Evolutionary conservation across 2,113 vertebrate genomes (phyloP).

Genomic region (Lagopus muta): DNA sequence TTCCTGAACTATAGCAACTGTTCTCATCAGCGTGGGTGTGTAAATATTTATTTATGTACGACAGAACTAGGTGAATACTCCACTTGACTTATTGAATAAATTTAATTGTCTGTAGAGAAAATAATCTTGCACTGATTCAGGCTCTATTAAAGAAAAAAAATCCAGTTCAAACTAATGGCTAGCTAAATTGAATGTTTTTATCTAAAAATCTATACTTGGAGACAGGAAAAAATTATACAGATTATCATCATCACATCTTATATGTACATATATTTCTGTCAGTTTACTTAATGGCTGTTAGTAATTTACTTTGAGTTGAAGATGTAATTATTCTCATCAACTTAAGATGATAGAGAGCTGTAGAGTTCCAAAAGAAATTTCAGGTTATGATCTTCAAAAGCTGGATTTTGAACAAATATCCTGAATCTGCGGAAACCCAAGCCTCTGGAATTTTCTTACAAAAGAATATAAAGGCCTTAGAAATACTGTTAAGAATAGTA

Average conservation of each 20-base stretch:
- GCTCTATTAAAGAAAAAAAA: neutral
- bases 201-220: neutral
- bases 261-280: slow-evolving; percentile 30
- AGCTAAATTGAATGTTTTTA: neutral
- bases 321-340: neutral
- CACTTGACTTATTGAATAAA: neutral
- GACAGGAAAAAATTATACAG: neutral
- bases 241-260: neutral
- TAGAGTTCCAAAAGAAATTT: neutral
- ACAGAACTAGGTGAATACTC: slow-evolving; percentile 16
- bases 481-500: neutral
- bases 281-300: neutral
- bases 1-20: neutral
- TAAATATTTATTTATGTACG: slow-evolving; percentile 57
- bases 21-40: neutral
- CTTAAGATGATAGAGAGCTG: neutral
- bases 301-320: neutral
- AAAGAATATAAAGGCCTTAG: neutral
- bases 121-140: neutral
- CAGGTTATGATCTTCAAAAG: neutral
- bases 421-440: neutral
- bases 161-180: neutral
- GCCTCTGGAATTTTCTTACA: neutral
- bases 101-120: neutral
- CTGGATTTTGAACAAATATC: neutral